Evolutionary conservation across 2,888 invertebrate species (phyloP), one percentile per base, ranked within the genome.

Genomic region (Trissolcus brochymenae): DNA sequence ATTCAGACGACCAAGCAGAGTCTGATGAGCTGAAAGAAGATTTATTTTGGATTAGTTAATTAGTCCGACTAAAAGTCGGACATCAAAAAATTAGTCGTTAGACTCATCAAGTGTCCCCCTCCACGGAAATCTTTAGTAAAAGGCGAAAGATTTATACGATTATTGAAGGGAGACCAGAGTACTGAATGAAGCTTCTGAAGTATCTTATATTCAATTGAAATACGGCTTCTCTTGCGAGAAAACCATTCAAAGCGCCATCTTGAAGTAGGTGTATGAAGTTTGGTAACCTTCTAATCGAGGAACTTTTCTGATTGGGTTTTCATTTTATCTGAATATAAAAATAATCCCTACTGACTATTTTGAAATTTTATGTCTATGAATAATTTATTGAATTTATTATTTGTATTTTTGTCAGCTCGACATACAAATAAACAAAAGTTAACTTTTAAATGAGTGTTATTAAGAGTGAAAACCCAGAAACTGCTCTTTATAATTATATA

Each of bases 51-150:
- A 51, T 13, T 51, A 1, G 6, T 51, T 51, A 17, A 51, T 11
- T 54, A 4, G 54, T 54, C 54, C n/a, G 16, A 54, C 54, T 54
- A n/a, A 14, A 13, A 11, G 54, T 51, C 19, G 21, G 51, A 51
- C 51, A 51, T 51, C 19, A 17, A 51, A 46, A 51, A 51, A 51
- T 51, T 51, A 51, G 51, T 51, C 51, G 1, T 54, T 51, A 62
- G 62, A 65, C 64, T 55, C 74, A 78, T 78, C 78, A 79, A 72
- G 70, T 86, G 86, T 84, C 87, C 86, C 86, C 86, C 87, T 85
- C 86, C 87, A 88, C 88, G 87, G 87, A 88, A 87, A 89, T 89
- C 89, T 89, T 89, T 90, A 90, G 90, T 90, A 90, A 90, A 90
- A 90, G 90, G 90, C 90, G 90, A 90, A 90, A 90, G 89, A 90